Base-by-base conservation (phyloP, 2,888 invertebrate genomes). In the Cristatella mucedo region DNA sequence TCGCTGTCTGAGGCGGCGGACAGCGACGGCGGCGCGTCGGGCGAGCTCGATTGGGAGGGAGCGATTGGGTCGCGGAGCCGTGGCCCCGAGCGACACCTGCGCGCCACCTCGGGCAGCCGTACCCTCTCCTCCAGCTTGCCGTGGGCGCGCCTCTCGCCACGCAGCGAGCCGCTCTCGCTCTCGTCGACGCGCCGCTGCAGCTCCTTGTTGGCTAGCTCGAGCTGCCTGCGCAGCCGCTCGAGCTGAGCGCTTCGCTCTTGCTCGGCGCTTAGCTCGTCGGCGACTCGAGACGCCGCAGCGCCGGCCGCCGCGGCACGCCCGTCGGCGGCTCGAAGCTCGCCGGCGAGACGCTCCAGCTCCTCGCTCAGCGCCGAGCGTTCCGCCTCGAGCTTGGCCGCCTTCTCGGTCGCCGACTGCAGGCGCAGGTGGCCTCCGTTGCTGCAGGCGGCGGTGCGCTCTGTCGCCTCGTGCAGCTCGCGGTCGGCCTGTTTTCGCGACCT, bases 371-470 rank as follows among this genome's bases (percentile, higher is more conserved):
- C 91, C 72, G 89, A 86, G 67, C 97, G 76, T 73, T 95, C 93
- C 61, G 85, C 82, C 70, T 97, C 95, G 70, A 97, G 76, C 76
- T 97, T 95, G 78, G 95, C 85, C 84, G 95, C 97, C 74, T 89
- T 84, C n/a, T n/a, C n/a, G n/a, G n/a, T n/a, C n/a, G n/a, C n/a
- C n/a, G n/a, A n/a, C n/a, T n/a, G n/a, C n/a, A n/a, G n/a, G n/a
- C n/a, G n/a, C n/a, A n/a, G n/a, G n/a, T n/a, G n/a, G n/a, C n/a
- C n/a, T 58, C 86, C 85, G 48, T 84, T 82, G 61, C 93, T 77
- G 58, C 89, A 87, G 50, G 83, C 82, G 69, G 81, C 84, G 70
- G 89, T 85, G 69, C 91, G 86, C 71, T 97, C 97, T 70, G 89
- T 87, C 61, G 93, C 85, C 70, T 99, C 97, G 56, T 85, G 80